Evolutionary conservation across 1,140 invertebrate species (phyloP), one percentile per base, ranked within the genome.

Genomic region (Micrasema minimum): DNA sequence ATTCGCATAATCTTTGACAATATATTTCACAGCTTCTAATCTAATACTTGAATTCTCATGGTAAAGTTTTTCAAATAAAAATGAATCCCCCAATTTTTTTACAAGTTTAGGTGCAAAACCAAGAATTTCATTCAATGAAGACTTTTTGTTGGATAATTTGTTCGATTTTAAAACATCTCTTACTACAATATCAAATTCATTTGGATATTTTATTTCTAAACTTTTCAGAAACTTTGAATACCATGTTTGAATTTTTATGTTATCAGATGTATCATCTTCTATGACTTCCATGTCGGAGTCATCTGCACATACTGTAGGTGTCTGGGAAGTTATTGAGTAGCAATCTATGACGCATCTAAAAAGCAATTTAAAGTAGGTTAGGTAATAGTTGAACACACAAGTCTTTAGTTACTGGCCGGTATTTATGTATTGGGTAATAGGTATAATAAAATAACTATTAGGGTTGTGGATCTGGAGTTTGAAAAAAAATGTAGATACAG

Each of bases 61-160:
- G 75, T 90, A 89, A 1, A 93, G 78, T 53, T 89, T 89, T 76
- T 90, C 86, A 68, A 92, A 89, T 0, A 91, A 81, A 14, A 87
- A 85, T 10, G 81, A 81, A 2, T 82, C 82, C 57, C 84, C 83
- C 14, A 87, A 78, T 77, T 83, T 81, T 68, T 86, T 84, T 0
- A 80, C 78, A 0, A 86, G 79, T 18, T 87, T 85, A 2, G 87
- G 81, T 62, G 86, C 84, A 65, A 87, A 87, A 16, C 82, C 85
- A 77, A 84, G 70, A 10, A 84, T 75, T 76, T 82, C 81, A 45
- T 80, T 80, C 11, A 85, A 69, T 7, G 78, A 73, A 14, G 71
- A 68, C 75, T 77, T 77, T 38, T 77, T 71, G 16, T 66, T 6
- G 14, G 78, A 75, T 1, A 77, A 64, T 31, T 77, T 79, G 23